Evolutionary conservation across 2,888 invertebrate genomes (phyloP).

Genomic region (Tupiocoris notatus): DNA sequence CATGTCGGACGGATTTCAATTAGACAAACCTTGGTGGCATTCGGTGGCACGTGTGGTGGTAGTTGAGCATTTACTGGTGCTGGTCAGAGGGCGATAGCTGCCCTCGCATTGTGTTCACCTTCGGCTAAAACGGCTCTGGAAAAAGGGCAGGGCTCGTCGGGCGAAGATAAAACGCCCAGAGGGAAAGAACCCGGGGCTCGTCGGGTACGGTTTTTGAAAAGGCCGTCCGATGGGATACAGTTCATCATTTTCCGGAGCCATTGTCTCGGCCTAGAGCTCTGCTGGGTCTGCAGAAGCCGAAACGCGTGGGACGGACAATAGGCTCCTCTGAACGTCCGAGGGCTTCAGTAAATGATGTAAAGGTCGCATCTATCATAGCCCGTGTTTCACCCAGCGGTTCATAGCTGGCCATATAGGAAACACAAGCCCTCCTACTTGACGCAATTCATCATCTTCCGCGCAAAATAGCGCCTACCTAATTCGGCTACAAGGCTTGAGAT

Average conservation of each 20-base stretch:
- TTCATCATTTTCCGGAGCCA: slow-evolving; percentile 30
- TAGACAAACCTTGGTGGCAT: neutral
- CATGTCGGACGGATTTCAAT: neutral
- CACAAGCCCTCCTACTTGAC: too few species aligned
- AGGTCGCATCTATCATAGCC: slow-evolving; percentile 24
- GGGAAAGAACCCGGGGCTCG: neutral
- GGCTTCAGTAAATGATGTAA: slow-evolving; percentile 11
- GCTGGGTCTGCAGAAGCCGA: neutral
- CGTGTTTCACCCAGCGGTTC: too few species aligned
- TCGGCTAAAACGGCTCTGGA: neutral
- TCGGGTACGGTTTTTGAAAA: neutral
- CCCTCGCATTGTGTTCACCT: neutral
- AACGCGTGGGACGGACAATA: neutral
- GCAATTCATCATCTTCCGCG: too few species aligned
- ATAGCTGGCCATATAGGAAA: too few species aligned
- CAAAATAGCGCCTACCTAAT: too few species aligned
- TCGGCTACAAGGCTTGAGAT: too few species aligned
- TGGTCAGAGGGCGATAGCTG: neutral
- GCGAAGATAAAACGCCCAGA: neutral
- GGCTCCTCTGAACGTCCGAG: neutral
- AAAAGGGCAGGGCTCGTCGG: neutral
- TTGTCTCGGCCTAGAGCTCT: slow-evolving; percentile 3
- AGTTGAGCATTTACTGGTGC: too few species aligned
- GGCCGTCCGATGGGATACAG: slow-evolving; percentile 18
- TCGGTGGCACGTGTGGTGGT: neutral